A percentile compares a stretch with the other conserved stretches of the same genome.
phyloP scores from a whole-genome alignment of 2,888 invertebrate species.

The Nycteola revayana region DNA sequence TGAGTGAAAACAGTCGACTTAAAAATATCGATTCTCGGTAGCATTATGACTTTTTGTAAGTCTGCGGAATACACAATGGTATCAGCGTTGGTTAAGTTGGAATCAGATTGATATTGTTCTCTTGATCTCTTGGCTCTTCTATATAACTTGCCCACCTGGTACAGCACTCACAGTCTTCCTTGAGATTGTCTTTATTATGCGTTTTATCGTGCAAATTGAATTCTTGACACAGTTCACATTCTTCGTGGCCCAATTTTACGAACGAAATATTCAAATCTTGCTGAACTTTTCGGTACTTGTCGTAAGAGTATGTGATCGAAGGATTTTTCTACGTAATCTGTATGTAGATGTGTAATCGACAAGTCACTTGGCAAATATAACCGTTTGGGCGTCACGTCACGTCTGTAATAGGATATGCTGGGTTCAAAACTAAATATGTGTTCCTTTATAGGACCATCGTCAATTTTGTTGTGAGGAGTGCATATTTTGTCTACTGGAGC shows the following conservation, averaged over 20 bases:
- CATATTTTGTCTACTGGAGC: too few species aligned
- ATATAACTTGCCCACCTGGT: conserved; percentile 9
- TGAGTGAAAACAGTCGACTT: conserved; percentile 9
- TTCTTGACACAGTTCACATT: conserved; percentile 17
- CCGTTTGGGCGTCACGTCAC: too few species aligned
- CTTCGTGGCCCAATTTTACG: conserved; percentile 15
- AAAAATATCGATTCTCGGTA: conserved; percentile 5
- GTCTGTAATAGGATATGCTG: too few species aligned
- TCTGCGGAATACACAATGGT: conserved; percentile 6
- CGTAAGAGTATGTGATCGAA: conserved; percentile 10
- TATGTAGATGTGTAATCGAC: conserved; percentile 5
- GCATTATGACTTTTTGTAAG: conserved; percentile 9
- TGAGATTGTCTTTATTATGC: conserved; percentile 14
- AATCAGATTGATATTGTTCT: conserved; percentile 11
- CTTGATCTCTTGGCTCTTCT: conserved; percentile 8
- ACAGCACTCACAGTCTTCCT: conserved; percentile 11
- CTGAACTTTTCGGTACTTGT: conserved; percentile 9
- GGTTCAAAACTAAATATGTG: too few species aligned
- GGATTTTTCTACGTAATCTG: conserved; percentile 9
- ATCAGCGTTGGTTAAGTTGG: neutral
- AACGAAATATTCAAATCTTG: conserved; percentile 16
- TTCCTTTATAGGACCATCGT: too few species aligned
- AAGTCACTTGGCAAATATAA: conserved; percentile 8
- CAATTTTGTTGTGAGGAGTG: too few species aligned
- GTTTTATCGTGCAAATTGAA: conserved; percentile 12